Evolutionary conservation across 1,140 invertebrate genomes (phyloP).

Genomic region (Caligus rogercresseyi): DNA sequence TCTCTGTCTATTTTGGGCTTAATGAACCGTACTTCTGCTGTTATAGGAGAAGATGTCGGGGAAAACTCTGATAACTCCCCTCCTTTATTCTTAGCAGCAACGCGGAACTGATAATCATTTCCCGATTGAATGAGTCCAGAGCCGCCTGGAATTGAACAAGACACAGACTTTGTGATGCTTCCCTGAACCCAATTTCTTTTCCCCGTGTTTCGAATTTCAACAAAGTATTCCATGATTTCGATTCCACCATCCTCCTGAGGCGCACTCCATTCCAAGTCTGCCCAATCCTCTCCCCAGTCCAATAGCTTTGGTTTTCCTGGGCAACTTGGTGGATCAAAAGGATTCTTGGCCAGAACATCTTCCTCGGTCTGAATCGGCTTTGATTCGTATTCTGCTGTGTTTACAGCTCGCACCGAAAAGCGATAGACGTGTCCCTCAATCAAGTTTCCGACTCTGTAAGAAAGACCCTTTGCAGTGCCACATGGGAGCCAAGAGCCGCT

Average conservation of each 20-base stretch:
- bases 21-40: slow-evolving; percentile 74
- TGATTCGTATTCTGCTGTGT: slow-evolving; percentile 83
- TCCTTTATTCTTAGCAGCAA: slow-evolving; percentile 80
- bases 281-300: slow-evolving; percentile 82
- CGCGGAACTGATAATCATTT: slow-evolving; percentile 78
- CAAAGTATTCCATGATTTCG: slow-evolving; percentile 82
- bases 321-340: slow-evolving; percentile 65
- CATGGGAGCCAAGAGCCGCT: slow-evolving; percentile 82
- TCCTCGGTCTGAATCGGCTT: slow-evolving; percentile 77
- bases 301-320: slow-evolving; percentile 80
- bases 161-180: neutral
- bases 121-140: slow-evolving; percentile 39
- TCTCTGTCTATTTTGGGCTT: slow-evolving; percentile 76
- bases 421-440: slow-evolving; percentile 86
- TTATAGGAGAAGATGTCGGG: slow-evolving; percentile 64
- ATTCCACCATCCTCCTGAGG: slow-evolving; percentile 78
- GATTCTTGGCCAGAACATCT: slow-evolving; percentile 74
- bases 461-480: slow-evolving; percentile 56
- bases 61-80: slow-evolving; percentile 65
- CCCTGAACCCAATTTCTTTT: slow-evolving; percentile 53
- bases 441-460: slow-evolving; percentile 75
- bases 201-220: slow-evolving; percentile 68
- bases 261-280: slow-evolving; percentile 79
- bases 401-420: slow-evolving; percentile 92
- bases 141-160: neutral